These are phyloP conservation scores for Dasypus novemcinctus DNA, from an alignment of 2,113 vertebrate genomes.

Conservation along the genomic window DNA sequence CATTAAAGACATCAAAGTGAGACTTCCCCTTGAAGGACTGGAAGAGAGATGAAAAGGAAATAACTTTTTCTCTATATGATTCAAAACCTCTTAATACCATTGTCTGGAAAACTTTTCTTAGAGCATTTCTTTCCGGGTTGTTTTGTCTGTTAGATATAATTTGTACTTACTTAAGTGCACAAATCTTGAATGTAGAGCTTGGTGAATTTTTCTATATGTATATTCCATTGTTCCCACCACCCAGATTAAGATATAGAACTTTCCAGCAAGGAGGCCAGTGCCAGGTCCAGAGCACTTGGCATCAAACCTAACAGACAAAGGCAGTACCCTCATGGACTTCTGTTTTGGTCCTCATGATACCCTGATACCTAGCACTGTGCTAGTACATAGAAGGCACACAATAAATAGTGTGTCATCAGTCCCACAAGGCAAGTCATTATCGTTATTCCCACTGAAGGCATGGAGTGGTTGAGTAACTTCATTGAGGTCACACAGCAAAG, in stretches of 20 bases:
- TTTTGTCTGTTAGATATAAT: background rate
- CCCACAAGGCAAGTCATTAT: too few species aligned
- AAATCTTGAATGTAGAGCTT: constrained; percentile 17
- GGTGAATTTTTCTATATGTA: background rate
- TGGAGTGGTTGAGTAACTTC: too few species aligned
- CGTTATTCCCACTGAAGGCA: too few species aligned
- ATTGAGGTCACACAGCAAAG: too few species aligned
- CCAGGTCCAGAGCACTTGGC: background rate
- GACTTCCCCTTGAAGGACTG: background rate
- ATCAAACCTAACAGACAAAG: background rate
- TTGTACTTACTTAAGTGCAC: background rate
- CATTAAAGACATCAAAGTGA: constrained; percentile 17
- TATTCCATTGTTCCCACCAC: background rate
- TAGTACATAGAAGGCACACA: background rate
- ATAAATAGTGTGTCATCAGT: too few species aligned
- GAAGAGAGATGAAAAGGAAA: background rate
- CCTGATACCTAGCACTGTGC: too few species aligned
- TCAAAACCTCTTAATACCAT: background rate
- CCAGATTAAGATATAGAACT: background rate
- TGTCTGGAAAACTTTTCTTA: background rate
- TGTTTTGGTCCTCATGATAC: background rate
- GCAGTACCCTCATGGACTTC: background rate
- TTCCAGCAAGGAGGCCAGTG: background rate
- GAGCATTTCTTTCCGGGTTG: background rate
- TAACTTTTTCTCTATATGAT: background rate